Evolutionary conservation across 2,113 vertebrate species (phyloP).

Genomic region (Nerophis lumbriciformis): DNA sequence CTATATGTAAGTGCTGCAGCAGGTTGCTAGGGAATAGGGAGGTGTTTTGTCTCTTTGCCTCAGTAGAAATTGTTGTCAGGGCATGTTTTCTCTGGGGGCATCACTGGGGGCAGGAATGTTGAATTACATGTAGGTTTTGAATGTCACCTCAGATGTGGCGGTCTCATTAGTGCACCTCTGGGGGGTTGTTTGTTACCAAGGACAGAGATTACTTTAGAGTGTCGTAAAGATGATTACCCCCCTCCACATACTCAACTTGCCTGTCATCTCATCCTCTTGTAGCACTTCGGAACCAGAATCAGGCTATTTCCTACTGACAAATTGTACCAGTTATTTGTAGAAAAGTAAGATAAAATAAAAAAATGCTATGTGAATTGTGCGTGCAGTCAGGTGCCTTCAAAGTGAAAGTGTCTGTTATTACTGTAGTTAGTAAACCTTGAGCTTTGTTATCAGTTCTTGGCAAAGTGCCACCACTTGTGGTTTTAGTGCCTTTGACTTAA

Average conservation of each 20-base stretch:
- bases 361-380: background rate
- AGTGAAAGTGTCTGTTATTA: background rate
- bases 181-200: slow-evolving; percentile 4
- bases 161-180: background rate
- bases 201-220: background rate
- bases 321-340: background rate
- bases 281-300: background rate
- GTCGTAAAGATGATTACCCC: background rate
- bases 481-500: slow-evolving; percentile 13
- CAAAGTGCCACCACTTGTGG: background rate
- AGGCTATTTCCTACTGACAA: background rate
- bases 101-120: slow-evolving; percentile 7
- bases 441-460: slow-evolving; percentile 14
- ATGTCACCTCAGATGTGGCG: slow-evolving; percentile 11
- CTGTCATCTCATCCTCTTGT: background rate
- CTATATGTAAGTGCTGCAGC: slow-evolving; percentile 17
- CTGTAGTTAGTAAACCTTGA: slow-evolving; percentile 21
- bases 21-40: background rate
- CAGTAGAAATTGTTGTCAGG: slow-evolving; percentile 20
- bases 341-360: background rate
- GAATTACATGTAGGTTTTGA: slow-evolving; percentile 20
- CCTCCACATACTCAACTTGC: background rate
- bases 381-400: slow-evolving; percentile 5
- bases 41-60: slow-evolving; percentile 6
- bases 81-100: slow-evolving; percentile 18